Conservation (phyloP, 1,140 invertebrate genomes). For the Heliothis subflexa region DNA sequence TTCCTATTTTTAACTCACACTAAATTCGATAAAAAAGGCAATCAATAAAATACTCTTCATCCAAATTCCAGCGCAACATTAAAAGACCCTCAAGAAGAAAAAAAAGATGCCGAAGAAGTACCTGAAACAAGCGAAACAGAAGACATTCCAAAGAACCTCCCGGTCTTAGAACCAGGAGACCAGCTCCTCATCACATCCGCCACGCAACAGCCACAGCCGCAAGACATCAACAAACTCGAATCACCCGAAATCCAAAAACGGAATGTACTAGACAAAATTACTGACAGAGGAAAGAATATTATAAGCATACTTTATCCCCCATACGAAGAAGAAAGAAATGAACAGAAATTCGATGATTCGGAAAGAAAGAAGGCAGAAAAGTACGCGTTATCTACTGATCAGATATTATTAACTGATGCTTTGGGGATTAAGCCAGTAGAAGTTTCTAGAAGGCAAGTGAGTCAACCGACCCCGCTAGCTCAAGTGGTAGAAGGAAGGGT, state of each 20-base stretch:
- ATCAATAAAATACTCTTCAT: background rate
- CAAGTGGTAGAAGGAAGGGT: slow-evolving; percentile 80
- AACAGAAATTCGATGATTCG: slow-evolving; percentile 83
- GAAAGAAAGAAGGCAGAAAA: slow-evolving; percentile 86
- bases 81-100: slow-evolving; percentile 57
- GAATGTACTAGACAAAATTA: slow-evolving; percentile 89
- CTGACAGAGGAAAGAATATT: slow-evolving; percentile 89
- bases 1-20: too few relatives aligned
- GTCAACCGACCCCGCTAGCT: slow-evolving; percentile 69
- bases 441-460: slow-evolving; percentile 52
- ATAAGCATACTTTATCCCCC: slow-evolving; percentile 89
- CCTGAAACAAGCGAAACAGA: slow-evolving; percentile 53
- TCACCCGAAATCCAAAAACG: slow-evolving; percentile 90
- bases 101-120: slow-evolving; percentile 48
- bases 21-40: background rate
- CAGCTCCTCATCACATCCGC: slow-evolving; percentile 84
- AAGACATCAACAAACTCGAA: slow-evolving; percentile 82
- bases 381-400: slow-evolving; percentile 79
- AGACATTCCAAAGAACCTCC: slow-evolving; percentile 65
- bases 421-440: slow-evolving; percentile 59
- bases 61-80: slow-evolving; percentile 52
- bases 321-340: slow-evolving; percentile 83
- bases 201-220: slow-evolving; percentile 49
- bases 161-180: slow-evolving; percentile 86
- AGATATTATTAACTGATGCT: slow-evolving; percentile 73